Evolutionary conservation across 2,888 invertebrate species (phyloP).

Genomic region (Meteorus cinctellus): DNA sequence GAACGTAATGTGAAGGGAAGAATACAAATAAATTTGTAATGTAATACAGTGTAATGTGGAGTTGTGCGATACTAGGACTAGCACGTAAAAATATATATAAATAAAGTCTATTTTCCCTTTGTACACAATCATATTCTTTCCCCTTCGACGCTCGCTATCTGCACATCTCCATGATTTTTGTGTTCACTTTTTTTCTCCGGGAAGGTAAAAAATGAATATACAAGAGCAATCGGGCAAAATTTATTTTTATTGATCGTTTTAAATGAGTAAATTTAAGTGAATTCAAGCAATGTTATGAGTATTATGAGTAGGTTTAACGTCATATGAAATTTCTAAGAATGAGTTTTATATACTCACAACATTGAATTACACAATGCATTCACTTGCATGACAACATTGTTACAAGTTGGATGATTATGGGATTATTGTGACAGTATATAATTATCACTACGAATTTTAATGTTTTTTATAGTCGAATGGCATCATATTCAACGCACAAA

Average conservation of each 20-base stretch:
- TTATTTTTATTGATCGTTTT: constrained; percentile 62
- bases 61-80: constrained; percentile 60
- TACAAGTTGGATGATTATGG: constrained; percentile 62
- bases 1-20: constrained; percentile 25
- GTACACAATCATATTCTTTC: constrained; percentile 27
- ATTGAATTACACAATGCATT: constrained; percentile 71
- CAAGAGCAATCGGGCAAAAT: constrained; percentile 69
- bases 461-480: constrained; percentile 14
- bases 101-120: constrained; percentile 58
- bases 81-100: constrained; percentile 62
- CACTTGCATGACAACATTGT: constrained; percentile 72
- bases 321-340: constrained; percentile 73
- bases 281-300: constrained; percentile 72
- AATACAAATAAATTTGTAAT: constrained; percentile 56
- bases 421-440: constrained; percentile 45
- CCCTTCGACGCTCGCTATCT: background rate
- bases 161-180: background rate
- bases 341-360: constrained; percentile 72
- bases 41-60: constrained; percentile 60
- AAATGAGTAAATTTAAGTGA: constrained; percentile 72
- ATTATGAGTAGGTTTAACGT: constrained; percentile 71
- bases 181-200: background rate
- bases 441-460: constrained; percentile 37
- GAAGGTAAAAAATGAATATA: constrained; percentile 10
- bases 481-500: constrained; percentile 13